Conservation (phyloP, 2,888 invertebrate genomes). For the Rhagium mordax region DNA sequence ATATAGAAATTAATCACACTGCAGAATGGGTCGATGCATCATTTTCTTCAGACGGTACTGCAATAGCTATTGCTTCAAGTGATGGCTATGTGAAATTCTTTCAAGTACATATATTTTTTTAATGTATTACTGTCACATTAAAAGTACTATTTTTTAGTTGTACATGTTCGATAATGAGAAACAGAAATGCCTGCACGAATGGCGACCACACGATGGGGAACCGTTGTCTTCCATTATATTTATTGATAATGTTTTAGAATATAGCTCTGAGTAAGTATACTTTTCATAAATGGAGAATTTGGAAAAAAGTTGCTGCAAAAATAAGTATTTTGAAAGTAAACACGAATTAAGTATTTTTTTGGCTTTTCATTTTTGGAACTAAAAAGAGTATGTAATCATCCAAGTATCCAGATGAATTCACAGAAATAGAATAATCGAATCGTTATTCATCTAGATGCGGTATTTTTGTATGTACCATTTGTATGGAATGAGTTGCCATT, state of each 20-base stretch:
- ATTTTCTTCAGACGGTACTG: conserved; percentile 95
- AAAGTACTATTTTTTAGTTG: conserved; percentile 81
- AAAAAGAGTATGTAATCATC: too few species aligned
- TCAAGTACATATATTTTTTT: conserved; percentile 73
- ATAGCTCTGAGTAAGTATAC: conserved; percentile 79
- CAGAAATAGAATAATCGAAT: too few species aligned
- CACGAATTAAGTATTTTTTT: too few species aligned
- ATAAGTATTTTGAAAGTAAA: too few species aligned
- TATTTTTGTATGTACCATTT: too few species aligned
- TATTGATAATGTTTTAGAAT: conserved; percentile 91
- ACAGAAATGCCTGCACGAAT: conserved; percentile 90
- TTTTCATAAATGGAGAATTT: conserved; percentile 6
- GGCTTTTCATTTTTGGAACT: too few species aligned
- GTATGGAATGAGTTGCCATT: too few species aligned
- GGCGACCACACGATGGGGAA: conserved; percentile 93
- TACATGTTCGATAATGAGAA: conserved; percentile 80
- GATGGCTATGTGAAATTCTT: conserved; percentile 96
- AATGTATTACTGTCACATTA: not conserved
- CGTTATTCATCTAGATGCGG: too few species aligned
- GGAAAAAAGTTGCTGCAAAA: too few species aligned
- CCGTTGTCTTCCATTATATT: conserved; percentile 93
- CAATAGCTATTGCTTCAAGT: conserved; percentile 89
- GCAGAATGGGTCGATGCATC: conserved; percentile 86
- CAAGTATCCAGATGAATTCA: too few species aligned
- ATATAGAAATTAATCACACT: conserved; percentile 74